Percentiles rank a stretch among this genome's conserved stretches.
Evolutionary conservation across 2,797 vertebrate species (phyloP).

Genomic region (Pangasius djambal): DNA sequence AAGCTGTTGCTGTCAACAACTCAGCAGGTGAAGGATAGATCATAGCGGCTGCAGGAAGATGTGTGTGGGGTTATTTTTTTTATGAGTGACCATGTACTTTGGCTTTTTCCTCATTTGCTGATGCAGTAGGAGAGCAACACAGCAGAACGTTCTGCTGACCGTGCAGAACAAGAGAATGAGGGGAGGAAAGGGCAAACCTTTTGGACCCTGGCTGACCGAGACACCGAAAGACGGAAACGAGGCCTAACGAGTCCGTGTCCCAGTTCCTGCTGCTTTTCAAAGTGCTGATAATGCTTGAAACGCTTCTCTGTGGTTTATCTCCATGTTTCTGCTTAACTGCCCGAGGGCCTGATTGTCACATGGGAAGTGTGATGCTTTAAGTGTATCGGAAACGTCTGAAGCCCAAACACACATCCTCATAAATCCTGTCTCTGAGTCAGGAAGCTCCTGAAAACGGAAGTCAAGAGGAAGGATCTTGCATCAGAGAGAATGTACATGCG

Average conservation of each 20-base stretch:
- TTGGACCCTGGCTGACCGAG: constrained; percentile 34
- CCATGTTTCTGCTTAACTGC: background rate
- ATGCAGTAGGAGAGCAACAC: constrained; percentile 33
- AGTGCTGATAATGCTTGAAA: constrained; percentile 12
- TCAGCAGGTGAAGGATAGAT: constrained; percentile 28
- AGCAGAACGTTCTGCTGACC: constrained; percentile 45
- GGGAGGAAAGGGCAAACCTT: constrained; percentile 35
- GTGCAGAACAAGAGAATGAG: constrained; percentile 41
- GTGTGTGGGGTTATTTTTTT: constrained; percentile 2
- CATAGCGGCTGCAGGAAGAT: background rate
- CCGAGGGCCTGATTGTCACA: background rate
- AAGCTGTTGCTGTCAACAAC: background rate
- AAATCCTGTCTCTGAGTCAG: constrained; percentile 25
- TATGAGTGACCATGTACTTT: constrained; percentile 42
- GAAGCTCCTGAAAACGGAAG: constrained; percentile 29
- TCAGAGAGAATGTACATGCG: constrained; percentile 32
- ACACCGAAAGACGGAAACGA: constrained; percentile 29
- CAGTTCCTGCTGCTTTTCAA: constrained; percentile 17
- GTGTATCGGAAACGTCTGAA: constrained; percentile 19
- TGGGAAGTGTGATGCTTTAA: constrained; percentile 13
- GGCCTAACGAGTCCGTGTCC: background rate
- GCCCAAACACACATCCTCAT: constrained; percentile 20
- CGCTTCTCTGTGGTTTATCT: background rate
- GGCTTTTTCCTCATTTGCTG: constrained; percentile 52
- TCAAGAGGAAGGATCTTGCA: constrained; percentile 32